phyloP scores from a whole-genome alignment of 2,113 vertebrate genomes.

The Pycnonotus jocosus region DNA sequence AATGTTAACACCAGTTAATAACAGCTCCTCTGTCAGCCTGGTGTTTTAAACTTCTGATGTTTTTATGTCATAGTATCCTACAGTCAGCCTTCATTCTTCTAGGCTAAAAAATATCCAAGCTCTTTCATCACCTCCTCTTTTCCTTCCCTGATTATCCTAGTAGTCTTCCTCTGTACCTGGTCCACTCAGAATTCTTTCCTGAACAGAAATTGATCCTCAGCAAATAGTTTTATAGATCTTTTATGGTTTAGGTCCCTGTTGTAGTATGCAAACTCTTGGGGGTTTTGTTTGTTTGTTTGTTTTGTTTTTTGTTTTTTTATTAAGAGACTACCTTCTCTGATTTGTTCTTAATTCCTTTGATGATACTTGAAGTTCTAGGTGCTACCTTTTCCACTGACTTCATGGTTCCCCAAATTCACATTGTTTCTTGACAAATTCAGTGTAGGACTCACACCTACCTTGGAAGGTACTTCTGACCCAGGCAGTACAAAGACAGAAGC shows the following conservation, averaged over 20 bases:
- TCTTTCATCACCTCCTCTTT: neutral
- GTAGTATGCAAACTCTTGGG: neutral
- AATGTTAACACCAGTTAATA: neutral
- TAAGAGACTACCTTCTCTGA: neutral
- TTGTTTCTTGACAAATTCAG: neutral
- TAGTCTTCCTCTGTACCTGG: neutral
- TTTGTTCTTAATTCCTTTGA: neutral
- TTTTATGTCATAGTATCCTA: neutral
- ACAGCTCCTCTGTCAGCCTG: neutral
- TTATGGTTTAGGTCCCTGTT: neutral
- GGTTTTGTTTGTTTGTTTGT: neutral
- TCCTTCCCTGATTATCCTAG: neutral
- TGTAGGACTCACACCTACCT: neutral
- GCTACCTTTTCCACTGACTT: neutral
- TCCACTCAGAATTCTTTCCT: neutral
- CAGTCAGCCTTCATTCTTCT: neutral
- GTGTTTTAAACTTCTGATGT: neutral
- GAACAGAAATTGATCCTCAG: neutral
- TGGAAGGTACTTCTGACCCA: neutral
- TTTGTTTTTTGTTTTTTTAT: neutral
- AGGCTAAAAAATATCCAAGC: neutral
- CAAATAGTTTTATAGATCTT: neutral
- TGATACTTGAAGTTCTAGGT: neutral
- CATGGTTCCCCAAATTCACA: neutral
- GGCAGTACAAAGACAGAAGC: neutral